Evolutionary conservation across 2,797 vertebrate genomes (phyloP), one percentile per base, ranked within the genome.

Genomic region (Channallabes apus): DNA sequence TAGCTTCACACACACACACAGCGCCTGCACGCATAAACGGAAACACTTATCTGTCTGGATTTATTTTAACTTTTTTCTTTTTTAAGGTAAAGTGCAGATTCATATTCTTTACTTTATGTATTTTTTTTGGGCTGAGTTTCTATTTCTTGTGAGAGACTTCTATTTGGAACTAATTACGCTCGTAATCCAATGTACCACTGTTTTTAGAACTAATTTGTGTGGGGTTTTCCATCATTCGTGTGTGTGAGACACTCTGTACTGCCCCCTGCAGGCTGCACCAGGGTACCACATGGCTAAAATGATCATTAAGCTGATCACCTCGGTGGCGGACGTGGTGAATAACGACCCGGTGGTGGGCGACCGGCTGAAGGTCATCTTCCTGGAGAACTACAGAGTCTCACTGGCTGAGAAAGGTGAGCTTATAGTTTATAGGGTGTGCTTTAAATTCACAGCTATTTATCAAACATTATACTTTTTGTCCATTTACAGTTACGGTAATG

Each of bases 271-370:
- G 96, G 96, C 96, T 0, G 96, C 96, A 18, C 96, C 96, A 2
- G 96, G 96, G 17, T 97, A 97, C 89, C 95, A 97, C 91, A 96
- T 97, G 96, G 96, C 96, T 82, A 97, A 97, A 92, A 95, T 96
- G 94, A 97, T 97, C 90, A 97, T 97, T 89, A 97, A 96, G 88
- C 91, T 97, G 86, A 94, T 97, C 91, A 97, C 96, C 0, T 94
- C 96, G 3, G 90, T 97, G 0, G 94, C 94, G 0, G 92, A 95
- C 6, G 92, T 97, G 18, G 81, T 97, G 90, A 97, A 97, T 91
- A 94, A 94, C 0, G 96, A 97, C 86, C 96, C 96, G 0, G 88
- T 94, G 0, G 93, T 97, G 82, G 96, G 96, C 0, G 96, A 97
- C 90, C 93, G 89, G 79, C 94, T 97, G 79, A 96, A 94, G 90